Evolutionary conservation across 2,888 invertebrate species (phyloP).

Genomic region (Autographa gamma): DNA sequence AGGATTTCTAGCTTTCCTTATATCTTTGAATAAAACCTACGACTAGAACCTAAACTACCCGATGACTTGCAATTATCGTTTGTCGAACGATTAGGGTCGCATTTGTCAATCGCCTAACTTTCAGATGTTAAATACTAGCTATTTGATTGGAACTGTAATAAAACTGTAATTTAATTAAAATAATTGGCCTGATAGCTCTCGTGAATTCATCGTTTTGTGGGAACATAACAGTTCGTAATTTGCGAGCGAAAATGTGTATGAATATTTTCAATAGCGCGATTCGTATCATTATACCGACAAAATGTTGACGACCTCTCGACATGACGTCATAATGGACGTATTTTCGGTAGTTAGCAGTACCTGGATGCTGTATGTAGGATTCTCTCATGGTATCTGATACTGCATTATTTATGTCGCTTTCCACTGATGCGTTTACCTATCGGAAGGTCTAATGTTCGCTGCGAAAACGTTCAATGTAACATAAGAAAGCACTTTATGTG

Average conservation of each 20-base stretch:
- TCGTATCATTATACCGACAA: conserved; percentile 28
- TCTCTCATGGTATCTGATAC: conserved; percentile 57
- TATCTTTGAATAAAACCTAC: conserved; percentile 48
- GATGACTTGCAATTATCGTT: conserved; percentile 46
- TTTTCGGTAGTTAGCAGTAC: conserved; percentile 41
- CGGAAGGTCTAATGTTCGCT: conserved; percentile 68
- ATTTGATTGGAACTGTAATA: conserved; percentile 39
- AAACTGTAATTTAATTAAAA: conserved; percentile 25
- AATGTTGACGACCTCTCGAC: conserved; percentile 25
- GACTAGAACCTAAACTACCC: conserved; percentile 26
- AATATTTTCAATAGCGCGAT: not conserved
- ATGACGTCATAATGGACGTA: conserved; percentile 31
- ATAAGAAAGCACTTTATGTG: conserved; percentile 72
- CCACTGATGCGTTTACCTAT: conserved; percentile 75
- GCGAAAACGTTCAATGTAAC: conserved; percentile 66
- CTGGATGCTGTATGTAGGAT: conserved; percentile 31
- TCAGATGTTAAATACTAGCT: conserved; percentile 21
- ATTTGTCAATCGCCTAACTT: conserved; percentile 32
- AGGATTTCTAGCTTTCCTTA: conserved; percentile 44
- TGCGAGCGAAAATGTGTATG: conserved; percentile 18
- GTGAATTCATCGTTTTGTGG: conserved; percentile 26
- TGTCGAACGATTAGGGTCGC: conserved; percentile 37
- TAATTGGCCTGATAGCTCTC: conserved; percentile 21
- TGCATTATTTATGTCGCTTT: conserved; percentile 78
- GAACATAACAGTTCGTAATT: conserved; percentile 35